Evolutionary conservation across 2,888 invertebrate species (phyloP).

Genomic region (Leucophenga montana): DNA sequence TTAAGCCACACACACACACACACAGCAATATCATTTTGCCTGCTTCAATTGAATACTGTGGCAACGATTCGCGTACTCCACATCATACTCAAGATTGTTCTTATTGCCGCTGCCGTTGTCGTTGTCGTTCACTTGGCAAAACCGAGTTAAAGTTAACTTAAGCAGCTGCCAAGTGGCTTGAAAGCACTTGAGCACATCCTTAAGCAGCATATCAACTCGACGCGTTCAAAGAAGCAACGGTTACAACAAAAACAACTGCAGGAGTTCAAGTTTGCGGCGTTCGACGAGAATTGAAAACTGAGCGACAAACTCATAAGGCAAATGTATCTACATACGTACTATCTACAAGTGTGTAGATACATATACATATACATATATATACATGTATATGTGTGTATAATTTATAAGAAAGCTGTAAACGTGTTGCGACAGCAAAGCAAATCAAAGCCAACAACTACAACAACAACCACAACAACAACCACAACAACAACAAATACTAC

Average conservation of each 20-base stretch:
- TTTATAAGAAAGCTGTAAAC: slow-evolving; percentile 34
- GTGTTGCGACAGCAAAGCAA: slow-evolving; percentile 35
- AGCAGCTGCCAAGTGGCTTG: slow-evolving; percentile 67
- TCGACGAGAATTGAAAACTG: too few relatives aligned
- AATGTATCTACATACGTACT: neutral
- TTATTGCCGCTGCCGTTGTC: slow-evolving; percentile 11
- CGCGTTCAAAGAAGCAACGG: slow-evolving; percentile 55
- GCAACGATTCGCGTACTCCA: slow-evolving; percentile 14
- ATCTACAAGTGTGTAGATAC: neutral
- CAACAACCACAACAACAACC: neutral
- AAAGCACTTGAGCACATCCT: slow-evolving; percentile 67
- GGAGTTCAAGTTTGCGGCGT: neutral
- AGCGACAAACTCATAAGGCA: too few relatives aligned
- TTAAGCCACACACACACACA: neutral
- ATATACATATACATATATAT: slow-evolving; percentile 3
- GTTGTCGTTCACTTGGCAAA: slow-evolving; percentile 22
- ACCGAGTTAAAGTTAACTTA: slow-evolving; percentile 60
- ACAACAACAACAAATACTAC: neutral
- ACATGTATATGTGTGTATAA: too few relatives aligned
- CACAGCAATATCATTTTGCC: slow-evolving; percentile 3
- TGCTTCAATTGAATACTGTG: neutral
- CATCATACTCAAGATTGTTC: neutral
- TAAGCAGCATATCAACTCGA: slow-evolving; percentile 63
- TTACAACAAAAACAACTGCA: slow-evolving; percentile 13
- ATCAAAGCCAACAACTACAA: slow-evolving; percentile 57